Conservation (phyloP, 2,797 vertebrate species). For the Salarias fasciatus region DNA sequence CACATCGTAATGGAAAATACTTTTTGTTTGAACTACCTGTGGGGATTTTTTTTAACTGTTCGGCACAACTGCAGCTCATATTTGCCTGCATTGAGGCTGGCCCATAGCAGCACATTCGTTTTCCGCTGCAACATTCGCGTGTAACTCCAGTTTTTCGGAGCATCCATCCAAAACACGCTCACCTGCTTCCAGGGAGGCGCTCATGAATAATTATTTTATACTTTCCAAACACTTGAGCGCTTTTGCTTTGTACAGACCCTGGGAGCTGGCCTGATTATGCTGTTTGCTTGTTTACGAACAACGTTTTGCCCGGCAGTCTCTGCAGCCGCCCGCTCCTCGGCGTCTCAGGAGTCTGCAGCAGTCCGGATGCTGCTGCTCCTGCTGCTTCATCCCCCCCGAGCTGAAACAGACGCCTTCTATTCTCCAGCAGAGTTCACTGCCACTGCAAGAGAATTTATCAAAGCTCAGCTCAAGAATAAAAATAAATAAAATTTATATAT, state of each 20-base stretch:
- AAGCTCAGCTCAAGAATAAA: constrained; percentile 40
- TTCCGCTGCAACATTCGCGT: background rate
- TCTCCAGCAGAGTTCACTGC: constrained; percentile 56
- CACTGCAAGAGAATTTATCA: constrained; percentile 41
- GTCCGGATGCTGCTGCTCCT: constrained; percentile 40
- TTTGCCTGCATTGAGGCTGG: no score
- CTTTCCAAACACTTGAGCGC: constrained; percentile 36
- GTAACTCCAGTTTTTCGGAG: constrained; percentile 25
- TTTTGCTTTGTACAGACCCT: constrained; percentile 29
- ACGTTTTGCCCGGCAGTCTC: constrained; percentile 51
- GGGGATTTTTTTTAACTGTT: no score
- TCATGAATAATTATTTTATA: constrained; percentile 45
- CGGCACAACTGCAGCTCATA: no score
- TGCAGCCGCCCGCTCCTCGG: constrained; percentile 28
- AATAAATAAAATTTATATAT: constrained; percentile 18
- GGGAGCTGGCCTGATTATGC: constrained; percentile 61
- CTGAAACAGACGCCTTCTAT: constrained; percentile 52
- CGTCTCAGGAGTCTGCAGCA: constrained; percentile 50
- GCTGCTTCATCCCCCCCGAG: constrained; percentile 44
- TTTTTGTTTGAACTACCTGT: no score
- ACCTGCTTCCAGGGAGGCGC: constrained; percentile 43
- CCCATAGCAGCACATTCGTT: no score
- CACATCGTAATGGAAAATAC: no score
- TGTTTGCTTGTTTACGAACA: constrained; percentile 60
- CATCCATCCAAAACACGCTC: constrained; percentile 29